Base-by-base conservation (phyloP, 2,113 vertebrate species). In the Oryzias celebensis region DNA sequence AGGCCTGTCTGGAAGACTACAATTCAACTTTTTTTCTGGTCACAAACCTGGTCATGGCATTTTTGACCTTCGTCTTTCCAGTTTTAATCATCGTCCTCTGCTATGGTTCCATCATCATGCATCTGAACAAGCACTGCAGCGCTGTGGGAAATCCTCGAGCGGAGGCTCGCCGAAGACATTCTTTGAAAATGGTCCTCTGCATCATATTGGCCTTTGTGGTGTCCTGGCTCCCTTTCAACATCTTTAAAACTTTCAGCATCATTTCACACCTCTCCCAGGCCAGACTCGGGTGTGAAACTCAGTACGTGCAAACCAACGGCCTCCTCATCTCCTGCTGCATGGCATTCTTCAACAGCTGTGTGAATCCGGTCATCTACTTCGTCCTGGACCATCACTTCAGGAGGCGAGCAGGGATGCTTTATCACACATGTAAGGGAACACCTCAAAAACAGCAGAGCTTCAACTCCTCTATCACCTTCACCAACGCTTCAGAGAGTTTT, bases 341-440 rank as follows among this genome's bases (percentile, higher is more conserved):
- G 82, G 95, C 94, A 15, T 96, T 96, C 65, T 31, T 92, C 52
- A 93, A 93, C 89, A 94, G 94, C 82, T 94, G 94, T n/a, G 66
- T 94, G 55, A 96, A 95, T 71, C 95, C 95, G 3, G 77, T 90
- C 66, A 88, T 96, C 81, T 96, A 95, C 15, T 83, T 93, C 7
- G 85, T 93, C 41, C 86, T 96, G 75, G 95, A 95, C 64, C 85
- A 86, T 22, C 89, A 92, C 24, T 95, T 95, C 85, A 91, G 88
- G 10, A 84, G 58, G n/a, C 82, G 78, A 1, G 89, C 85, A 0
- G 1, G 12, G 7, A 15, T 6, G 1, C 24, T 90, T 46, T 82
- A 20, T 52, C 45, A 52, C 31, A 48, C 17, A 28, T 90, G 84
- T 65, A 8, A 15, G 4, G 67, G 79, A 20, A 78, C 73, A 14